Evolutionary conservation across 2,888 invertebrate genomes (phyloP), one percentile per base, ranked within the genome.

Genomic region (Rhingia campestris): DNA sequence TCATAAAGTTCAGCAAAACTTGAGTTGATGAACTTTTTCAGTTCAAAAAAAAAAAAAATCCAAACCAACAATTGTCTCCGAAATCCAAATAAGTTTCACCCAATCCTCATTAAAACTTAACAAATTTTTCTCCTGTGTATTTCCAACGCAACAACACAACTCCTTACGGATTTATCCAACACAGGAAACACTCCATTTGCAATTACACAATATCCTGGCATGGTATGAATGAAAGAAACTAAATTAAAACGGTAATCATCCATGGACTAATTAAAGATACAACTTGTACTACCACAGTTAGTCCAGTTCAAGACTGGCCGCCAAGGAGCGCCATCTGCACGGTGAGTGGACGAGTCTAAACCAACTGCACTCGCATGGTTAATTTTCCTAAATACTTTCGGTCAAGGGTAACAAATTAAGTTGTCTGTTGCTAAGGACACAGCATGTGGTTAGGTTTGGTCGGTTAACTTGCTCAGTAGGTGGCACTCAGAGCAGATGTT

Each of bases 181-280:
- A 22, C 22, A 22, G 22, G 22, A 22, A 22, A 22, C 22, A 22
- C 22, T 22, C 22, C 33, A 70, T 49, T 70, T 39, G 37, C 37
- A 22, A 58, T 37, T 49, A 49, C 5, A 9, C 14, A 37, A 12
- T 22, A 12, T 39, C 22, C 35, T 39, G 6, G 4, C 43, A 43
- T 14, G 0, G 22, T 2, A 9, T 1, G 10, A 0, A 30, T 10
- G 6, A 35, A 30, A 37, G 12, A 30, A 12, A 54, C 43, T 45
- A 43, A 41, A 73, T 35, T 73, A 22, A 63, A 64, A 54, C 47
- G 54, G 63, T 54, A 73, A 64, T 63, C 63, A 63, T 73, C 73
- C 54, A 45, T 37, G 45, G 54, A 53, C 51, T 43, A 72, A 72
- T 63, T 72, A 72, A 53, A 43, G 61, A 43, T 43, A 41, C 61